Evolutionary conservation across 2,888 invertebrate species (phyloP).

Genomic region (Trilocha varians): DNA sequence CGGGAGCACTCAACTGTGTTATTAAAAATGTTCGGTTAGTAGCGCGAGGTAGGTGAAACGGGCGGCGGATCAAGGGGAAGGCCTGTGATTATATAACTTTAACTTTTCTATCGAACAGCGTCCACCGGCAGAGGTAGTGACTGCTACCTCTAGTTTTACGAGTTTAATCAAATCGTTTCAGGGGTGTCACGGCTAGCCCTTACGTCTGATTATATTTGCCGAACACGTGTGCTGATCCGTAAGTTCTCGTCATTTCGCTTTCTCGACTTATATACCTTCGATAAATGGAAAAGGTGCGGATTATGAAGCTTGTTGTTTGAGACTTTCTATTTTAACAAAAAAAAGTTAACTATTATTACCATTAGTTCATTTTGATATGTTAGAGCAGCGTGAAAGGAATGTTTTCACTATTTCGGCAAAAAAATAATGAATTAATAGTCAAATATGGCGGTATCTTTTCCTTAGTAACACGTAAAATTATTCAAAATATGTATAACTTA

Average conservation of each 20-base stretch:
- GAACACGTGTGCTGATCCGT: conserved; percentile 52
- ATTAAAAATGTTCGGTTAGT: conserved; percentile 55
- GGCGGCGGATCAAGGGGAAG: conserved; percentile 36
- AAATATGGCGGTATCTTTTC: conserved; percentile 44
- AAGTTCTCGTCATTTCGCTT: conserved; percentile 10
- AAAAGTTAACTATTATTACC: background rate
- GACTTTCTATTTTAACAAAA: background rate
- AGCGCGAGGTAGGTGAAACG: conserved; percentile 28
- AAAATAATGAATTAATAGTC: conserved; percentile 48
- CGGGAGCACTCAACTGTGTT: conserved; percentile 63
- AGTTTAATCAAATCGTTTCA: conserved; percentile 67
- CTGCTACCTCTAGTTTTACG: conserved; percentile 53
- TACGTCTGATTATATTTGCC: conserved; percentile 54
- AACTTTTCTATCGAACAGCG: conserved; percentile 33
- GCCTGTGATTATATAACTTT: conserved; percentile 30
- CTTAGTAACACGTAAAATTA: conserved; percentile 58
- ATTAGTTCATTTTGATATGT: background rate
- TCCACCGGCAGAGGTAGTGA: conserved; percentile 23
- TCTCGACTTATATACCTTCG: background rate
- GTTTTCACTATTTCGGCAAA: too few relatives aligned
- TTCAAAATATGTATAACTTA: conserved; percentile 69
- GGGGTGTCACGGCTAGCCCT: conserved; percentile 51
- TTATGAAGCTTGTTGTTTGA: background rate
- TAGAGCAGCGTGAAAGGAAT: too few relatives aligned
- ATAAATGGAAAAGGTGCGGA: conserved; percentile 3